A percentile compares a stretch with the other conserved stretches of the same genome.
Evolutionary conservation across 2,888 invertebrate genomes (phyloP).

Genomic region (Cephus runcator): DNA sequence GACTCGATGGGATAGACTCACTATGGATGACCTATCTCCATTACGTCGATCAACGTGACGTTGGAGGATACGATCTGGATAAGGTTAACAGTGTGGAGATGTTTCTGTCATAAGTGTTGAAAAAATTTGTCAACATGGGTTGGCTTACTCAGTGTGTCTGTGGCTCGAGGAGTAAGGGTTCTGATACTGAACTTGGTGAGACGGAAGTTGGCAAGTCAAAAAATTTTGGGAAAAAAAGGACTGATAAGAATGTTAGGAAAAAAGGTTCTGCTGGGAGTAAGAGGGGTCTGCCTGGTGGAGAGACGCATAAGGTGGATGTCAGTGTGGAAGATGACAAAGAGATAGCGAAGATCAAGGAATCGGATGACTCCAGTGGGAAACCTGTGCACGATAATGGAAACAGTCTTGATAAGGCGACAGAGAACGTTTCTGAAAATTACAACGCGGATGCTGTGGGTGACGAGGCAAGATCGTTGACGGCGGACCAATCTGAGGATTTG

Average conservation of each 20-base stretch:
- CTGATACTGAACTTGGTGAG: constrained; percentile 6
- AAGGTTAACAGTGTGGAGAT: not conserved
- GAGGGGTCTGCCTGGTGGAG: not conserved
- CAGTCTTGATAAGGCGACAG: not conserved
- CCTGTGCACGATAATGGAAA: not conserved
- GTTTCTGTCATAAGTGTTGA: not conserved
- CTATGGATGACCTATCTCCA: not conserved
- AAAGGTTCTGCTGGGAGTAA: not conserved
- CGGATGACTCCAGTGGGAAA: not conserved
- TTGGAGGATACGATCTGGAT: not conserved
- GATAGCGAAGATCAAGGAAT: constrained; percentile 9
- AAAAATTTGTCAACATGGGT: constrained; percentile 20
- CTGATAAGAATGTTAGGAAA: not conserved
- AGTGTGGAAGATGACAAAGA: not conserved
- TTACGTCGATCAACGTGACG: not conserved
- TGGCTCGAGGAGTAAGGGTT: constrained; percentile 25
- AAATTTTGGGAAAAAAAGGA: not conserved
- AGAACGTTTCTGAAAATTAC: not conserved
- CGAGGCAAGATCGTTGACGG: not conserved
- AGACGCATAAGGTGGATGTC: not conserved
- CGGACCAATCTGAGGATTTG: not conserved
- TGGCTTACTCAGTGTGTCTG: constrained; percentile 39
- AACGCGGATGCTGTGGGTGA: not conserved
- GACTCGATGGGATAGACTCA: not conserved
- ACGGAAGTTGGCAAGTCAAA: not conserved